phyloP scores from a whole-genome alignment of 2,113 vertebrate species.

The Gavia stellata region DNA sequence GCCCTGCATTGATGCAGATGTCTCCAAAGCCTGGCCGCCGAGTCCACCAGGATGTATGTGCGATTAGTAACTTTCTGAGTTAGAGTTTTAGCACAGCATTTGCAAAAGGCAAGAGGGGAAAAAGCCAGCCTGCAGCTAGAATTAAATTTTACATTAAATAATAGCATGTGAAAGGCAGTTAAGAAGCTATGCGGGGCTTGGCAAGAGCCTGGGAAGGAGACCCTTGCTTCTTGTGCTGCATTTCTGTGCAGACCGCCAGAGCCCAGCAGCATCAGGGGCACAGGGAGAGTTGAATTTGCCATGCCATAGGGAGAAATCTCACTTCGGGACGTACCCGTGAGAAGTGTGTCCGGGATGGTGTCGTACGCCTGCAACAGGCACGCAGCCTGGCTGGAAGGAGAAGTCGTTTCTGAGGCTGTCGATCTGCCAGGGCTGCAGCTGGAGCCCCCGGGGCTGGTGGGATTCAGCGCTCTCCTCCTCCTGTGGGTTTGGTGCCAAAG shows the following conservation, averaged over 20 bases:
- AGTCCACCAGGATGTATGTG: neutral
- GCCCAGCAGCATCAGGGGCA: neutral
- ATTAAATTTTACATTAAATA: neutral
- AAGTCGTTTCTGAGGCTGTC: neutral
- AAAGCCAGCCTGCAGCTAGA: neutral
- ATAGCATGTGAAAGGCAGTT: neutral
- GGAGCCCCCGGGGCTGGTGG: neutral
- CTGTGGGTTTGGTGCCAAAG: neutral
- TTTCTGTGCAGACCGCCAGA: neutral
- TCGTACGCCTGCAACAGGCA: rapidly evolving
- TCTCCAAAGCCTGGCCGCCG: neutral
- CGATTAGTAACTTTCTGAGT: neutral
- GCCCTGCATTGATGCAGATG: neutral
- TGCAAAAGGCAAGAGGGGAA: neutral
- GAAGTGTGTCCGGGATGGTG: neutral
- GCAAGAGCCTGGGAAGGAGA: neutral
- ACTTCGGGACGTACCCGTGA: neutral
- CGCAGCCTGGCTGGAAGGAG: neutral
- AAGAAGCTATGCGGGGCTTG: neutral
- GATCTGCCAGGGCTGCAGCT: neutral
- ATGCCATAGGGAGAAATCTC: neutral
- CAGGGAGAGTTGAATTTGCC: neutral
- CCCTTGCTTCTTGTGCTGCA: neutral
- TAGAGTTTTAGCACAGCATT: neutral
- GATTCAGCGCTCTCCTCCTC: neutral